phyloP scores from a whole-genome alignment of 2,113 vertebrate species.

The Albula goreensis region DNA sequence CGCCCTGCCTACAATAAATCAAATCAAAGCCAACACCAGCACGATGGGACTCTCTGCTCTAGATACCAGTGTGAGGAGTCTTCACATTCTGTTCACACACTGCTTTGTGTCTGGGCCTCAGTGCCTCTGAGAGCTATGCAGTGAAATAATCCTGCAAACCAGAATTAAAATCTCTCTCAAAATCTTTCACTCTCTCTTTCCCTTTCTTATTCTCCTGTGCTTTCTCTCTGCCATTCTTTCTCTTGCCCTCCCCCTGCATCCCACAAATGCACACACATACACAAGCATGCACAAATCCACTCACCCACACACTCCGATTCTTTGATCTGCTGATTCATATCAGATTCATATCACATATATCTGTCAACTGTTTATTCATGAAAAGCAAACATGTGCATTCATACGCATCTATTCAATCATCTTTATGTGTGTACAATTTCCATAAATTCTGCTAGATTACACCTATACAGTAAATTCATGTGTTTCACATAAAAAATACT shows the following conservation, averaged over 20 bases:
- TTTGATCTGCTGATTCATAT: background rate
- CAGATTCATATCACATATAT: background rate
- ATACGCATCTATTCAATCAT: background rate
- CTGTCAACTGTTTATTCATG: background rate
- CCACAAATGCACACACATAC: background rate
- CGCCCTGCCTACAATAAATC: background rate
- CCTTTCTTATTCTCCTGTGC: too few species aligned
- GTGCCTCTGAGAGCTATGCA: too few species aligned
- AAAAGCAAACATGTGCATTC: background rate
- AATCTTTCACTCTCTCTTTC: background rate
- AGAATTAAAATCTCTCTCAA: background rate
- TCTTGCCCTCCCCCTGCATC: too few species aligned
- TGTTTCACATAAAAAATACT: background rate
- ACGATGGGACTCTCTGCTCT: background rate
- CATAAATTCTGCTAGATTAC: background rate
- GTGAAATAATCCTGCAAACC: too few species aligned
- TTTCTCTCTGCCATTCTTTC: too few species aligned
- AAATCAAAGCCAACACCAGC: background rate
- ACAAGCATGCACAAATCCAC: too few species aligned
- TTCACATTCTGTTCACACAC: too few species aligned
- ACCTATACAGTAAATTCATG: background rate
- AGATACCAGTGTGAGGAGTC: background rate
- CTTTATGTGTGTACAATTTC: background rate
- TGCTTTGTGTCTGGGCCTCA: too few species aligned
- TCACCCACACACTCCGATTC: too few species aligned